Base-by-base conservation (phyloP, 2,888 invertebrate species). In the Tetrapedia diversipes region DNA sequence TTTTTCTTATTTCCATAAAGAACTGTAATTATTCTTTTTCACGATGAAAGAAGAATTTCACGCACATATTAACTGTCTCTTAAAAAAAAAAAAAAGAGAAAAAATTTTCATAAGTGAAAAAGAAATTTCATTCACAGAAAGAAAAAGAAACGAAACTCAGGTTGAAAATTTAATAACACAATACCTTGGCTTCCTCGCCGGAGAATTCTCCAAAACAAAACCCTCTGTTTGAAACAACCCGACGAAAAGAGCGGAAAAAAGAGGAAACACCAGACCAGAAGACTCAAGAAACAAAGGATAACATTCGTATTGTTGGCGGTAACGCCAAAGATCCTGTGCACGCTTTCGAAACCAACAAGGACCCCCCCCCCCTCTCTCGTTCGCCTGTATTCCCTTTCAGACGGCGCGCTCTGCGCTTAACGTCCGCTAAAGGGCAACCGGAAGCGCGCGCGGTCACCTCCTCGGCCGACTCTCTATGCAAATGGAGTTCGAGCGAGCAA, bases 401-500 rank as follows among this genome's bases (percentile, higher is more conserved):
- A 11, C 16, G 14, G n/a, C 8, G 8, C 16, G 45, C 37, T 49
- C 39, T 49, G 24, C 34, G 37, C 27, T 27, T 49, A 4, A 14
- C n/a, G 4, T 10, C 27, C 16, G 39, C 37, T 51, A 63, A 63
- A 49, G 27, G 10, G 24, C 2, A n/a, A 45, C 2, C 29, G 11
- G n/a, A 43, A 19, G n/a, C 49, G 1, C 34, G 34, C 14, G 27
- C 22, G 37, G 37, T 27, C 47, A 37, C 11, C 49, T 3, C n/a
- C n/a, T n/a, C n/a, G n/a, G n/a, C n/a, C n/a, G n/a, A n/a, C n/a
- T n/a, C n/a, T n/a, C n/a, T n/a, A n/a, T n/a, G n/a, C n/a, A n/a
- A 67, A 43, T 49, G 34, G 47, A 68, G 53, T 61, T 56, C 47
- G 27, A 39, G 37, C n/a, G 34, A 10, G 32, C 11, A 27, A 53